These are phyloP conservation scores for Nylanderia fulva DNA, from an alignment of 1,140 invertebrate species.

Conservation along the genomic window DNA sequence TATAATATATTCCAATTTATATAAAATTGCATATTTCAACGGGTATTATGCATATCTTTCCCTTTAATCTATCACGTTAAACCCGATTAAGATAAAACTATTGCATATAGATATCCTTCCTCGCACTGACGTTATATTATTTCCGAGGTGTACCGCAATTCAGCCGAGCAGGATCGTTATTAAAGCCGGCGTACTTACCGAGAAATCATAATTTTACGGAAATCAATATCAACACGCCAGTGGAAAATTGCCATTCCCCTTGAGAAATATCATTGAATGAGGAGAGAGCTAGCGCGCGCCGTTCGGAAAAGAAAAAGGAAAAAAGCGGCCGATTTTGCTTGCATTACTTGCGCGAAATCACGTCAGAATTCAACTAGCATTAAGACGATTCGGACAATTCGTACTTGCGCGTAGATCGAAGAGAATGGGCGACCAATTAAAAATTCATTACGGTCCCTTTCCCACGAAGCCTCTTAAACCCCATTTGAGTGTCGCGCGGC, in stretches of 20 bases:
- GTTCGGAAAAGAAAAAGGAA: conserved; percentile 26
- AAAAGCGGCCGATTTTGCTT: neutral
- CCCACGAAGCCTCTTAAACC: conserved; percentile 30
- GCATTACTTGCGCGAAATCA: neutral
- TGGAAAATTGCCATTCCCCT: conserved; percentile 24
- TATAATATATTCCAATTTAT: conserved; percentile 47
- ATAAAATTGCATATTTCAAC: conserved; percentile 46
- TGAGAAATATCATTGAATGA: conserved; percentile 24
- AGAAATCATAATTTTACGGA: conserved; percentile 30
- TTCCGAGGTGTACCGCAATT: neutral
- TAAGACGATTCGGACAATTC: conserved; percentile 46
- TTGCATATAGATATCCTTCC: neutral
- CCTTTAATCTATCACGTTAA: neutral
- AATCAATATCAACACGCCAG: conserved; percentile 43
- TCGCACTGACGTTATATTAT: neutral
- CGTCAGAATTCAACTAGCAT: conserved; percentile 36
- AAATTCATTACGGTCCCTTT: conserved; percentile 65
- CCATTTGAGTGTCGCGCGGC: conserved; percentile 7
- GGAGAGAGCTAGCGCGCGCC: neutral
- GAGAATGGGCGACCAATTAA: conserved; percentile 59
- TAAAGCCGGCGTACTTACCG: conserved; percentile 5
- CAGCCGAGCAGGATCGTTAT: neutral
- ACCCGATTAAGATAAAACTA: conserved; percentile 7
- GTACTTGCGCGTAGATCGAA: conserved; percentile 39
- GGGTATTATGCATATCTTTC: neutral